Evolutionary conservation across 2,113 vertebrate genomes (phyloP), one percentile per base, ranked within the genome.

Genomic region (Lampris incognitus): DNA sequence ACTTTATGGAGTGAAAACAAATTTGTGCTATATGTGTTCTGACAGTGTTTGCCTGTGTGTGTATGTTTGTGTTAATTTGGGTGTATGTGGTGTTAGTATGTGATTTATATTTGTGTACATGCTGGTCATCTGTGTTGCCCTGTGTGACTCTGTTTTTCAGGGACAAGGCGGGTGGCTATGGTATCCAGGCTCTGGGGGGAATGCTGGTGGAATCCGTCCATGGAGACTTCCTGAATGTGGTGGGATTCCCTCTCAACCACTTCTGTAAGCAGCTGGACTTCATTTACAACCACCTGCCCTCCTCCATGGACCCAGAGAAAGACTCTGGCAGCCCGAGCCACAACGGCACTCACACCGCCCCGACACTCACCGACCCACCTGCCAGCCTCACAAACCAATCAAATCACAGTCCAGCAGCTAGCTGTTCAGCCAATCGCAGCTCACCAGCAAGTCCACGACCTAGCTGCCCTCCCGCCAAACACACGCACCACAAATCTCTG

Each of bases 131-230:
- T 51, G 46, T 70, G 13, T 13, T 37, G n/a, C 24, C 24, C 24
- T 77, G 1, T 75, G 4, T 78, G 37, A 71, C 0, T 67, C 2
- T 88, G 41, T 70, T 41, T 69, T 0, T 79, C 71, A 99, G 97
- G 97, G 98, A 99, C 92, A 99, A 99, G 74, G 98, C 98, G 0
- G 98, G 98, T 0, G 97, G 97, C 48, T 99, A 99, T n/a, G 97
- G 97, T 6, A 98, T 99, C 79, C 98, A 99, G 90, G 95, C 97
- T 1, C 94, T 98, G 0, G 98, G 97, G 2, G 97, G 97, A 5
- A 98, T 98, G 97, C 85, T 99, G 57, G 97, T 99, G 51, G 97
- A 99, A 72, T 91, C 87, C 1, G 94, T 99, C 3, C 93, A 90
- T 0, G 98, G 98, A 24, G 98, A 99, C 90, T 97, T 98, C 83